Evolutionary conservation across 2,888 invertebrate genomes (phyloP).

Genomic region (Aleiodes alternator): DNA sequence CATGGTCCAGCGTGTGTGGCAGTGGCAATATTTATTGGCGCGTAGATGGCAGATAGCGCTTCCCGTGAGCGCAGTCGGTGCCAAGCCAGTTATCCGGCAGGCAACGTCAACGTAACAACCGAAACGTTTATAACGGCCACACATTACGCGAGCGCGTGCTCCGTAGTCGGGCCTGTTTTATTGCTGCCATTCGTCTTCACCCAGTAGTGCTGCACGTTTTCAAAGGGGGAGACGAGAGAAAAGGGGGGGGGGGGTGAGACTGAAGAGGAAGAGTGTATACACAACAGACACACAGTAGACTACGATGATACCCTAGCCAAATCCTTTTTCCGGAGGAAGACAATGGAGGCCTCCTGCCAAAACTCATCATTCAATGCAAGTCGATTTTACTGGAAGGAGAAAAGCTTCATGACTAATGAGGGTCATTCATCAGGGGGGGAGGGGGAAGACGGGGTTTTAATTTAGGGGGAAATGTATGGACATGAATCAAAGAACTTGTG

Average conservation of each 20-base stretch:
- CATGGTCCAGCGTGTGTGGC: constrained; percentile 43
- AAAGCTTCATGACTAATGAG: constrained; percentile 10
- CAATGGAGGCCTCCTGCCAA: constrained; percentile 21
- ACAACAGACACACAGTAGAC: constrained; percentile 31
- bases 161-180: constrained; percentile 61
- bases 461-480: no score
- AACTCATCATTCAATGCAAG: constrained; percentile 27
- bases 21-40: constrained; percentile 62
- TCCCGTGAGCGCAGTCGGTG: constrained; percentile 62
- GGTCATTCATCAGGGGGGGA: background rate
- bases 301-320: constrained; percentile 60
- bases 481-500: no score
- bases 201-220: constrained; percentile 33
- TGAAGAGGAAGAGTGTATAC: constrained; percentile 14
- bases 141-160: constrained; percentile 61
- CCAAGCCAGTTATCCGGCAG: constrained; percentile 66
- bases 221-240: background rate
- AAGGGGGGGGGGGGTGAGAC: background rate
- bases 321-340: constrained; percentile 49
- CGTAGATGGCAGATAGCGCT: constrained; percentile 64
- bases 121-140: constrained; percentile 68
- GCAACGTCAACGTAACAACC: constrained; percentile 65
- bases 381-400: background rate
- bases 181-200: constrained; percentile 64
- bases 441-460: no score